Conservation (phyloP, 2,888 invertebrate genomes). For the Tipula unca region DNA sequence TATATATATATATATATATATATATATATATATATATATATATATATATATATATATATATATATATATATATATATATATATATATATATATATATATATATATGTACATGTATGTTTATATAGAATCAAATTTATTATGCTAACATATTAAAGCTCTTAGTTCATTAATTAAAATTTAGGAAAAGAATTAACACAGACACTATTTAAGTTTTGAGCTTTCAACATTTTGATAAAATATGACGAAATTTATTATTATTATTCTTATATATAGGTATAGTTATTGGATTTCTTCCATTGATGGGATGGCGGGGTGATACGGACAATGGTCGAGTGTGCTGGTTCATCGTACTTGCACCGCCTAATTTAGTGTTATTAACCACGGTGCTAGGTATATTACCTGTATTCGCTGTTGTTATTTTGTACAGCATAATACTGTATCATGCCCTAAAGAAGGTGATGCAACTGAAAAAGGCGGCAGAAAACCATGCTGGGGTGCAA, state of each 20-base stretch:
- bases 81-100: no score
- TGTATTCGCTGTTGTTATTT: conserved; percentile 39
- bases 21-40: no score
- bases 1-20: no score
- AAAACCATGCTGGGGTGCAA: conserved; percentile 36
- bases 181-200: not conserved
- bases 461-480: conserved; percentile 40
- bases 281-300: conserved; percentile 51
- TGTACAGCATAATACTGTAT: conserved; percentile 52
- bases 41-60: no score
- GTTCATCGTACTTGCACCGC: conserved; percentile 51
- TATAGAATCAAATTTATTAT: not conserved
- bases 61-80: no score
- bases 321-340: conserved; percentile 48
- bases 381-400: conserved; percentile 49
- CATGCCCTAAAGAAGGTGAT: conserved; percentile 49
- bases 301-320: conserved; percentile 49
- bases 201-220: not conserved
- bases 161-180: not conserved
- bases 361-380: conserved; percentile 46
- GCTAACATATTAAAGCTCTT: not conserved
- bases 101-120: no score
- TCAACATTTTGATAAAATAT: conserved; percentile 16
- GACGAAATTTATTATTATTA: conserved; percentile 25
- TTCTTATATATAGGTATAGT: conserved; percentile 42